Evolutionary conservation across 2,888 invertebrate genomes (phyloP).

Genomic region (Tetrapedia diversipes): DNA sequence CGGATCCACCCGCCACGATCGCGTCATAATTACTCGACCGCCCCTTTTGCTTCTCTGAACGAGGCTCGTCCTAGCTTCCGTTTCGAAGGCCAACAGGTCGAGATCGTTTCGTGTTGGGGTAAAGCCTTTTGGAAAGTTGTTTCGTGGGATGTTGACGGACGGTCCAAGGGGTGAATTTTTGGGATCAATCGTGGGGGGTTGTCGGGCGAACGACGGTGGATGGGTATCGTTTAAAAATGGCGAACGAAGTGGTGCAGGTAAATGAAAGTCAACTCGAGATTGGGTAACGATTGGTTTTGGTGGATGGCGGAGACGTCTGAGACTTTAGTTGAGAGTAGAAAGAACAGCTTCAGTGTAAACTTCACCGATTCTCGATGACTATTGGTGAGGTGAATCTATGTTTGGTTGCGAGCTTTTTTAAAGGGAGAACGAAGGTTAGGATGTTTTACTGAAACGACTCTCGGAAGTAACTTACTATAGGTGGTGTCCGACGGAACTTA

Average conservation of each 20-base stretch:
- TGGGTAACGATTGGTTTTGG: no score
- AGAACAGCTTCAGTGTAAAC: no score
- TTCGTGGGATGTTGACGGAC: background rate
- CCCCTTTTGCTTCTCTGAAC: slow-evolving; percentile 11
- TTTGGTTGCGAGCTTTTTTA: no score
- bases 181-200: background rate
- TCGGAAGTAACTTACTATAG: no score
- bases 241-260: no score
- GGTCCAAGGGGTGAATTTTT: background rate
- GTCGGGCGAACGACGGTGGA: no score
- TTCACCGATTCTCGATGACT: no score
- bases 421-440: background rate
- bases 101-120: background rate
- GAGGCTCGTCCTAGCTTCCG: background rate
- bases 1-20: slow-evolving; percentile 42
- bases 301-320: no score
- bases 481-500: background rate
- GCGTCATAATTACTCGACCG: slow-evolving; percentile 60
- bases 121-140: slow-evolving; percentile 19
- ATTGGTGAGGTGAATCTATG: no score
- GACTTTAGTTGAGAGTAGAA: no score
- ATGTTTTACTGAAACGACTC: no score
- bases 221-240: background rate
- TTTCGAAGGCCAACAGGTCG: slow-evolving; percentile 9
- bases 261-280: no score